Evolutionary conservation across 2,113 vertebrate species (phyloP).

Genomic region (Limnothrissa miodon): DNA sequence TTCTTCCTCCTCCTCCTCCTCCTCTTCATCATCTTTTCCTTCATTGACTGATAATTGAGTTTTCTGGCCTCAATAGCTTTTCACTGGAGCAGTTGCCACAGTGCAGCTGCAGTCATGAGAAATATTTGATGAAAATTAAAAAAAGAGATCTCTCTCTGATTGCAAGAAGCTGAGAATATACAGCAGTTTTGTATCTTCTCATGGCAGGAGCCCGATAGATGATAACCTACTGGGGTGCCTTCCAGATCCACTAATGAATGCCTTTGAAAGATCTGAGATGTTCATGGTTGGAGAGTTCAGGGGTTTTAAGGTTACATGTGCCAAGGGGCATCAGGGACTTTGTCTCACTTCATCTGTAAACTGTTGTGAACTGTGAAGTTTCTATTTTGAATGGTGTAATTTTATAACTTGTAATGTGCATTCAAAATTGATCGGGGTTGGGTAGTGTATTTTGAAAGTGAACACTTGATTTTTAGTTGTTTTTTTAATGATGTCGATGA

Average conservation of each 20-base stretch:
- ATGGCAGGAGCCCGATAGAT: not conserved
- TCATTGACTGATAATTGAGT: slow-evolving; percentile 11
- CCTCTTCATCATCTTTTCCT: not conserved
- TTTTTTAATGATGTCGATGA: not conserved
- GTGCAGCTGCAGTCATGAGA: slow-evolving; percentile 6
- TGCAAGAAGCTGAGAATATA: not conserved
- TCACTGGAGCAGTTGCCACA: not conserved
- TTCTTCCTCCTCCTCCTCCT: too few species aligned
- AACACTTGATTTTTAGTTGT: not conserved
- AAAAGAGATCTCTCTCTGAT: not conserved
- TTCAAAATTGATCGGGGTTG: not conserved
- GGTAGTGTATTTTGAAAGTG: not conserved
- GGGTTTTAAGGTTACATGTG: not conserved
- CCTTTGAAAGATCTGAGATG: not conserved
- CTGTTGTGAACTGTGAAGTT: not conserved
- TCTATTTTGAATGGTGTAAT: not conserved
- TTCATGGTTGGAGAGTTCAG: not conserved
- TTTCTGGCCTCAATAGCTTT: not conserved
- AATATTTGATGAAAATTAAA: slow-evolving; percentile 10
- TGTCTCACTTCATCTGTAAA: not conserved
- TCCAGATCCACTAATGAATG: not conserved
- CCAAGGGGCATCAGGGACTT: not conserved
- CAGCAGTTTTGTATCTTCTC: not conserved
- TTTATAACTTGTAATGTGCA: not conserved
- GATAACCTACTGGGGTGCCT: not conserved